Conservation (phyloP, 1,140 invertebrate species). For the Drosophila ohnishii region DNA sequence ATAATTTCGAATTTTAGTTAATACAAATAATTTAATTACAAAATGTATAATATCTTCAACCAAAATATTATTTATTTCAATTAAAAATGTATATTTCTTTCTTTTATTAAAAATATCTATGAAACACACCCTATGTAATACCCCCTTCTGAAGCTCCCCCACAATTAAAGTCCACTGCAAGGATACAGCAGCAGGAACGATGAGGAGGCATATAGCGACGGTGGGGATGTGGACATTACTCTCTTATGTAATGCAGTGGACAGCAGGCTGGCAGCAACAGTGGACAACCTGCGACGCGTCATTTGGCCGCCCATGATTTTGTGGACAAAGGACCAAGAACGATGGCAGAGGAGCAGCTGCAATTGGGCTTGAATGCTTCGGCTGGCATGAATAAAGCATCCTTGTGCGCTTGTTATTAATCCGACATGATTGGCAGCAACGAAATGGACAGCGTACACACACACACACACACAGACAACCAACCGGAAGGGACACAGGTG, state of each 20-base stretch:
- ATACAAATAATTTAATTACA: no score
- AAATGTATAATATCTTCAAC: not conserved
- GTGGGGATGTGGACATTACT: slow-evolving; percentile 5
- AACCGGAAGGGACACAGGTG: slow-evolving; percentile 65
- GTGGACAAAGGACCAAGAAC: slow-evolving; percentile 34
- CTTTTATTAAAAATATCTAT: not conserved
- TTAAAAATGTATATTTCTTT: no score
- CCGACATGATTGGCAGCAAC: slow-evolving; percentile 78
- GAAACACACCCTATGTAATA: not conserved
- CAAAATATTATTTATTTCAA: not conserved
- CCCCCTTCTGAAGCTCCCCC: not conserved
- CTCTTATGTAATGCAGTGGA: slow-evolving; percentile 70
- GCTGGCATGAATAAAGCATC: slow-evolving; percentile 73
- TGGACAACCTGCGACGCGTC: slow-evolving; percentile 70
- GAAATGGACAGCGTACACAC: slow-evolving; percentile 63
- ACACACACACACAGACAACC: slow-evolving; percentile 7
- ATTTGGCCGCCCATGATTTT: slow-evolving; percentile 61
- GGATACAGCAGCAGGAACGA: not conserved
- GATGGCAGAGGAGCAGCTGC: slow-evolving; percentile 57
- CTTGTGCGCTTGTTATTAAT: slow-evolving; percentile 69
- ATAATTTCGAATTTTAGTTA: no score
- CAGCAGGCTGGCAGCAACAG: slow-evolving; percentile 50
- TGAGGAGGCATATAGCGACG: not conserved
- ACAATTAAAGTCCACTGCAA: slow-evolving; percentile 13
- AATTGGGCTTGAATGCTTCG: slow-evolving; percentile 70